Evolutionary conservation across 2,113 vertebrate species (phyloP), one percentile per base, ranked within the genome.

Genomic region (Cyprinus carpio): DNA sequence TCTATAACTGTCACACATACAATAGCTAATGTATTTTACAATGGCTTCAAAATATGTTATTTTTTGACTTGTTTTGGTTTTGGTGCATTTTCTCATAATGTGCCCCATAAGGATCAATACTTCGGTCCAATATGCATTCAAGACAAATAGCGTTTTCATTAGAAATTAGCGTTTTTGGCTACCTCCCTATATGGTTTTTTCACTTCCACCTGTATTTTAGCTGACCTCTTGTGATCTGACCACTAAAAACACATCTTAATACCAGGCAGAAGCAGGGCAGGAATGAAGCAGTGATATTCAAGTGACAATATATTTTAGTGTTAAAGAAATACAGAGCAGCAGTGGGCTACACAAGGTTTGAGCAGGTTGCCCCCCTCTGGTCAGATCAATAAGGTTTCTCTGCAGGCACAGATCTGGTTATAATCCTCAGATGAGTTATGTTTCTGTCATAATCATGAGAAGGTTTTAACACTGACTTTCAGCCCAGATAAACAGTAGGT

Each of bases 381-480:
- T 94, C 94, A 93, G 94, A 95, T 94, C 94, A 92, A 94, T 94
- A 94, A 94, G 89, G 93, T 94, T 91, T 93, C 93, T 91, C 90
- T 9, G 51, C 60, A 67, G 79, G 79, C 79, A 79, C 13, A 64
- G 8, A n/a, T 31, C 56, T 64, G 58, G 37, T 64, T 80, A 62
- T 81, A 81, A 81, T 93, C 92, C 31, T 74, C 90, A 91, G 92
- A 92, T 95, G 95, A 95, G 93, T 93, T 94, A 96, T 93, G 94
- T 89, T 89, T 89, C 94, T 95, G 95, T 95, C 96, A 96, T 96
- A 96, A 95, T 93, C 93, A 90, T 90, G 43, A 69, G 94, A 93
- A 95, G 93, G 93, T 95, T 95, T 95, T 93, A 94, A 93, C 90
- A 93, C 95, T 94, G 94, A 95, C 93, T 94, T 93, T 95, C 94